These are phyloP conservation scores for Bradypodion pumilum DNA, from an alignment of 2,797 vertebrate genomes.

Conservation along the genomic window DNA sequence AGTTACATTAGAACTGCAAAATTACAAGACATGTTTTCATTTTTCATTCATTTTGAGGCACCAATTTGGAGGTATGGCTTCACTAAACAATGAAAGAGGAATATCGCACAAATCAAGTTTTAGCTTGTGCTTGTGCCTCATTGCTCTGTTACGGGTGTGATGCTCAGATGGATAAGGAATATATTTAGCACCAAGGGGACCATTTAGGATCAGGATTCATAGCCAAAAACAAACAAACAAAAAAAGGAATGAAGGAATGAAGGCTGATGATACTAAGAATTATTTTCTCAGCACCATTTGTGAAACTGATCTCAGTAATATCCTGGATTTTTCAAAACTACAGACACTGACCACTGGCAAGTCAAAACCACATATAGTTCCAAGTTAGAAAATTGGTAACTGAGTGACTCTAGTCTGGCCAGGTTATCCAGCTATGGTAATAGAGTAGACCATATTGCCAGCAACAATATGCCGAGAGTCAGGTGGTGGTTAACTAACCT, in stretches of 20 bases:
- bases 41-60: too few species aligned
- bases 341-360: conserved; percentile 34
- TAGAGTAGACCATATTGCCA: too few species aligned
- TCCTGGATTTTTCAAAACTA: conserved; percentile 32
- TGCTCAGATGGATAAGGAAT: too few species aligned
- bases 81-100: not conserved
- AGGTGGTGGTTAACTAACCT: too few species aligned
- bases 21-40: too few species aligned
- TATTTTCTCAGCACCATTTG: not conserved
- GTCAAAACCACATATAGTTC: conserved; percentile 47
- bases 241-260: not conserved
- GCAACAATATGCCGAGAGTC: too few species aligned
- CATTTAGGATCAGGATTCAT: too few species aligned
- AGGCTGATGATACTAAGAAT: not conserved
- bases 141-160: not conserved
- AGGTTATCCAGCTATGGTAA: too few species aligned
- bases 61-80: too few species aligned
- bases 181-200: too few species aligned
- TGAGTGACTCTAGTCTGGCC: conserved; percentile 49
- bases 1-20: too few species aligned
- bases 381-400: conserved; percentile 51
- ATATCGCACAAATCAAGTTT: not conserved
- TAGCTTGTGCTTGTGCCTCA: not conserved
- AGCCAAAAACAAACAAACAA: too few species aligned
- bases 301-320: not conserved